Conservation (phyloP, 2,797 vertebrate species). For the Prionace glauca region DNA sequence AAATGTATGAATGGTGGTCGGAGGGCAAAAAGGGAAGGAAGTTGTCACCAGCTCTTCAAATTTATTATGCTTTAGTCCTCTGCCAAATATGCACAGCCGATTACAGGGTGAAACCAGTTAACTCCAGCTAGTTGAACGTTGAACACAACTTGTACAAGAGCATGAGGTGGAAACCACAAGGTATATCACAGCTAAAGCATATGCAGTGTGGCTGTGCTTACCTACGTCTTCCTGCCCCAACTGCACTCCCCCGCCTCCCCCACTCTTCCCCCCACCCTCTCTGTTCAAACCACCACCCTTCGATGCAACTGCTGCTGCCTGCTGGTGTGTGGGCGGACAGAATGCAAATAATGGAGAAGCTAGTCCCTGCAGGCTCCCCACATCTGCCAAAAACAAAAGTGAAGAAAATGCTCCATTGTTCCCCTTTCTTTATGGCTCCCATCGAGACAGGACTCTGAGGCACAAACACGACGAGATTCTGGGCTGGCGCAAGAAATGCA, state of each 20-base stretch:
- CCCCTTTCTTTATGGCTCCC: background rate
- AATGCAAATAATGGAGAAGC: conserved; percentile 5
- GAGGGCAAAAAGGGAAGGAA: background rate
- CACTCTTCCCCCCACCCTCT: background rate
- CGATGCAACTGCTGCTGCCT: background rate
- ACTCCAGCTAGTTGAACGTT: background rate
- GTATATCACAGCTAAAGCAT: background rate
- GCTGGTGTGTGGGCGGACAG: background rate
- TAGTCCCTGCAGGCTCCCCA: conserved; percentile 14
- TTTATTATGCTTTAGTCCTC: conserved; percentile 25
- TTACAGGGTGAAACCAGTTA: background rate
- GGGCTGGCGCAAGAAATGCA: background rate
- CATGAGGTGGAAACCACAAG: conserved; percentile 16
- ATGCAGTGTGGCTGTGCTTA: background rate
- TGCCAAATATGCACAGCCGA: background rate
- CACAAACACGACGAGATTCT: background rate
- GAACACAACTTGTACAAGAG: background rate
- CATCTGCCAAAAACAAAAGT: conserved; percentile 21
- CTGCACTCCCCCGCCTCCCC: background rate
- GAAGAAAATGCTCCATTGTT: background rate
- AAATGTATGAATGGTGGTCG: conserved; percentile 19
- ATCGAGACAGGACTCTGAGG: background rate
- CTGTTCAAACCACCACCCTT: background rate
- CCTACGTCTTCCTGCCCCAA: background rate
- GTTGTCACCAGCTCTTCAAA: background rate